Conservation (phyloP, 2,797 vertebrate species). For the Phataginus tetradactyla region DNA sequence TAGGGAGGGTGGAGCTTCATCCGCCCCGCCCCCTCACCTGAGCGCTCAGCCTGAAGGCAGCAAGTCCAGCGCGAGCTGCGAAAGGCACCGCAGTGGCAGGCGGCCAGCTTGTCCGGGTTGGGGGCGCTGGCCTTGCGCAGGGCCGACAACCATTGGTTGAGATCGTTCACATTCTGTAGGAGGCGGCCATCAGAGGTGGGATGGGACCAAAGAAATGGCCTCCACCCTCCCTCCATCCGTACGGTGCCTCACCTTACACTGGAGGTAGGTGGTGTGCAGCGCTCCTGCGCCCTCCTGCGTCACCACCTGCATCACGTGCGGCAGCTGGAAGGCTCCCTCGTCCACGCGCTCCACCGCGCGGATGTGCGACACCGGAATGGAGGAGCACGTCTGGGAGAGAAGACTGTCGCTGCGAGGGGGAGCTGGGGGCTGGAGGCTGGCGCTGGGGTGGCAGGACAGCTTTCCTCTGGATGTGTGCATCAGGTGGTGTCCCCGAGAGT, state of each 20-base stretch:
- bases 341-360: slow-evolving; percentile 95
- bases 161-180: slow-evolving; percentile 92
- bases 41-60: slow-evolving; percentile 90
- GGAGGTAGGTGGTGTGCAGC: slow-evolving; percentile 92
- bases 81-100: slow-evolving; percentile 92
- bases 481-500: neutral
- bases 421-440: neutral
- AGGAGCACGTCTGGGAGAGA: slow-evolving; percentile 85
- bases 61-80: slow-evolving; percentile 93
- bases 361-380: slow-evolving; percentile 89
- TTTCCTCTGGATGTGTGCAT: neutral
- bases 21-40: slow-evolving; percentile 84
- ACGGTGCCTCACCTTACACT: slow-evolving; percentile 91
- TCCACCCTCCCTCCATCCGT: accelerated
- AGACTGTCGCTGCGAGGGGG: accelerated
- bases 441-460: neutral
- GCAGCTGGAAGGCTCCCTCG: slow-evolving; percentile 94
- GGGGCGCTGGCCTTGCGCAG: slow-evolving; percentile 92
- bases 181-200: neutral
- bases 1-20: neutral
- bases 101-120: slow-evolving; percentile 90
- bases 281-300: slow-evolving; percentile 88
- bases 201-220: accelerated
- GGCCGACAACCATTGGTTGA: slow-evolving; percentile 96
- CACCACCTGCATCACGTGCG: slow-evolving; percentile 94